Base-by-base conservation (phyloP, 92 coral and sea anemone genomes). In the Parazoanthus swiftii region DNA sequence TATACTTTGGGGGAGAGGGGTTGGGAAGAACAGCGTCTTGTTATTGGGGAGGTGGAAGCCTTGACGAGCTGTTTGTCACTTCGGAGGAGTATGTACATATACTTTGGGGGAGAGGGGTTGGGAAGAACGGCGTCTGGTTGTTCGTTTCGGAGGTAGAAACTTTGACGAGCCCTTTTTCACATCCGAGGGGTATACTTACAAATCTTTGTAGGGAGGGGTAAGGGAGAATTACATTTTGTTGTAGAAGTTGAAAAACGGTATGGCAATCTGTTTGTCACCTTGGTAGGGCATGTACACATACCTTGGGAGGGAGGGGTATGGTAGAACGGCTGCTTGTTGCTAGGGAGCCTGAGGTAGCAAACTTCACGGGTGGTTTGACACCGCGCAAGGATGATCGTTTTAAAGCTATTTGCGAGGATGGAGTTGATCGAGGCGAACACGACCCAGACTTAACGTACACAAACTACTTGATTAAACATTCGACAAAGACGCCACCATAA, bases 1-100 rank as follows among this genome's bases (percentile, higher is more conserved):
- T 33, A 77, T 77, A 20, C 58, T 77, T 43, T 5, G 36, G 36
- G 59, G 58, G 58, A 16, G 81, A 77, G 29, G 59, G 59, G 18
- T 54, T 13, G 59, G 59, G 59, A 46, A 89, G 86, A 81, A 50
- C 74, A 25, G 84, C 91, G 36, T 89, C 91, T 3, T 89, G 91
- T 50, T 89, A 88, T 33, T 89, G 88, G 91, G 91, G 91, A 79
- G 91, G 88, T 16, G 59, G 80, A 51, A 89, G 84, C 29, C 67
- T 89, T 35, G 88, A 84, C 70, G 91, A 83, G 74, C 91, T 89
- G 50, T 89, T 58, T 50, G 91, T 89, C 39, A 89, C 91, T 25
- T 44, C 85, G 33, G 82, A 79, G 18, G 80, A 84, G 89, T 86
- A 77, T 15, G 89, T 46, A 9, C 39, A 42, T 33, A 77, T 77